Evolutionary conservation across 2,888 invertebrate genomes (phyloP).

Genomic region (Shargacucullia verbasci): DNA sequence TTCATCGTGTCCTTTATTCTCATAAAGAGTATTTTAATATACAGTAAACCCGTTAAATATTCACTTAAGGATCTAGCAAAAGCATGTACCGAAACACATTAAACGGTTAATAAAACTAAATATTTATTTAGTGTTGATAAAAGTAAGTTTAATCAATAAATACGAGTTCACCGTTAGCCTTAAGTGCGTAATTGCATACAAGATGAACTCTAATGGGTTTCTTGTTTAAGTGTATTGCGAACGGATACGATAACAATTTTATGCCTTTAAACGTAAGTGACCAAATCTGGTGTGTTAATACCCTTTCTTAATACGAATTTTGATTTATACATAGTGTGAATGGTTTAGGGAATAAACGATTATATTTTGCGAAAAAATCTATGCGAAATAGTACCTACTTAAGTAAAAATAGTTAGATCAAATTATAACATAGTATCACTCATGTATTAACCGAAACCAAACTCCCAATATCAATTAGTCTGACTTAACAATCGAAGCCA

Average conservation of each 20-base stretch:
- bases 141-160: conserved; percentile 10
- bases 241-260: conserved; percentile 16
- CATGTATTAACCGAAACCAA: too few relatives aligned
- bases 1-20: conserved; percentile 11
- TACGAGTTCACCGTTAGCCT: background rate
- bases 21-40: conserved; percentile 17
- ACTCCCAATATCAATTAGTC: too few relatives aligned
- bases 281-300: background rate
- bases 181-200: conserved; percentile 10
- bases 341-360: background rate
- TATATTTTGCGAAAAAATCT: background rate
- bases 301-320: background rate
- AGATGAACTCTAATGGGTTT: conserved; percentile 10
- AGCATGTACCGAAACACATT: background rate
- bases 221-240: conserved; percentile 7
- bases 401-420: too few relatives aligned
- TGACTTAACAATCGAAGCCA: too few relatives aligned
- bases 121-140: conserved; percentile 39
- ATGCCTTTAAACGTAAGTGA: conserved; percentile 4
- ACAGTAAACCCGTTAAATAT: conserved; percentile 1
- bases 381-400: background rate
- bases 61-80: conserved; percentile 12
- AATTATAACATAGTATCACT: too few relatives aligned
- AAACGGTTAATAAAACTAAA: conserved; percentile 31
- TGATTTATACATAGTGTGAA: background rate